Percentiles rank a stretch among this genome's conserved stretches.
Conservation (phyloP, 2,797 vertebrate species). For the Anguilla obscura region DNA sequence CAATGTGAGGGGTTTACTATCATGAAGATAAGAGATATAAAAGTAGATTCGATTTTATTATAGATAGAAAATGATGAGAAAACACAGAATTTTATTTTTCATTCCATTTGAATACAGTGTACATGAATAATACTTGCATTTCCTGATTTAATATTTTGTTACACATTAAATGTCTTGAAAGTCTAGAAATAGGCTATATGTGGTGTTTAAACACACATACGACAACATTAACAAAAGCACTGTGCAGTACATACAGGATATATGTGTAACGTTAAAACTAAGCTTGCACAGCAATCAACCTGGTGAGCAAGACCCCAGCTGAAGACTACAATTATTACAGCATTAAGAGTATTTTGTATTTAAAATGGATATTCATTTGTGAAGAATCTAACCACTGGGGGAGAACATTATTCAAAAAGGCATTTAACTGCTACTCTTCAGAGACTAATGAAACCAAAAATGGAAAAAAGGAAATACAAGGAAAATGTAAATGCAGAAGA, state of each 20-base stretch:
- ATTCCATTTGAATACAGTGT: neutral
- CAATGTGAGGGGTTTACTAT: neutral
- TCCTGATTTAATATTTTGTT: neutral
- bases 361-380: slow-evolving; percentile 77
- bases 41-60: neutral
- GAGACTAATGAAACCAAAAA: slow-evolving; percentile 99
- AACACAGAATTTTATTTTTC: neutral
- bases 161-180: neutral
- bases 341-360: slow-evolving; percentile 73
- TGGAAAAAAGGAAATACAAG: slow-evolving; percentile 95
- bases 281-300: slow-evolving; percentile 61
- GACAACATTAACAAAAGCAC: neutral
- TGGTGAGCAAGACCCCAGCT: slow-evolving; percentile 55
- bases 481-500: slow-evolving; percentile 98
- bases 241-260: neutral
- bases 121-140: neutral
- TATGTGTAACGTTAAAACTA: slow-evolving; percentile 46
- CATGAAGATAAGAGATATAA: neutral
- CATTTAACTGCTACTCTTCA: slow-evolving; percentile 80
- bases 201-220: neutral
- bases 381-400: slow-evolving; percentile 75
- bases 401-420: slow-evolving; percentile 80
- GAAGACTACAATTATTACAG: slow-evolving; percentile 69
- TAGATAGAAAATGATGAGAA: neutral
- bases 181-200: neutral